Percentiles rank a stretch among this genome's conserved stretches.
phyloP scores from a whole-genome alignment of 1,140 invertebrate species.

The Drosophila setifemur region DNA sequence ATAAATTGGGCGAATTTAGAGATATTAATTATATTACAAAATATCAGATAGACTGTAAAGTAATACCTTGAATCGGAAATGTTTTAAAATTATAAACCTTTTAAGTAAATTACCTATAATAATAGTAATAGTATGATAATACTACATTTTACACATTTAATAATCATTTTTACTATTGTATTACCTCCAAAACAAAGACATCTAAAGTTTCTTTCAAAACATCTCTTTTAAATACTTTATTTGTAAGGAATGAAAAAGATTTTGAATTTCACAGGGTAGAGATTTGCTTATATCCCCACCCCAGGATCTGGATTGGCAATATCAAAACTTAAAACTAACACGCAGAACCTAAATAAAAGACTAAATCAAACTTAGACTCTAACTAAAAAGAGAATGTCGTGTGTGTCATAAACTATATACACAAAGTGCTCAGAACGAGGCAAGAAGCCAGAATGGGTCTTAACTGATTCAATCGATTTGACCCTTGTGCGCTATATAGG shows the following conservation, averaged over 20 bases:
- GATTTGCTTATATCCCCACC: too few relatives aligned
- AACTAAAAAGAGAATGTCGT: constrained; percentile 53
- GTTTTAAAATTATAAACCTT: too few relatives aligned
- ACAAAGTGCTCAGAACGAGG: constrained; percentile 32
- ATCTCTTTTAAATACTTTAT: constrained; percentile 20
- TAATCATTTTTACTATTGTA: too few relatives aligned
- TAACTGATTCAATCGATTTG: constrained; percentile 74
- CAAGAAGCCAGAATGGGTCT: not conserved
- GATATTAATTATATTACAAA: too few relatives aligned
- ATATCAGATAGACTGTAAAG: too few relatives aligned
- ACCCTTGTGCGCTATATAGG: constrained; percentile 79
- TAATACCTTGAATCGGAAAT: too few relatives aligned
- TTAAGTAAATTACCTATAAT: too few relatives aligned
- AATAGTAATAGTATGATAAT: too few relatives aligned
- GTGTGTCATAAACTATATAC: constrained; percentile 52
- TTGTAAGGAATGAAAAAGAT: not conserved
- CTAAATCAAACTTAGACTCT: constrained; percentile 36
- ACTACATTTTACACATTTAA: not conserved
- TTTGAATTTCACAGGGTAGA: constrained; percentile 4
- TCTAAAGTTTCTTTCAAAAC: not conserved
- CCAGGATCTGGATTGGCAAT: constrained; percentile 15
- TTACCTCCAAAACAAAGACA: too few relatives aligned
- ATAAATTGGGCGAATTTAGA: too few relatives aligned
- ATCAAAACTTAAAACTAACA: constrained; percentile 23
- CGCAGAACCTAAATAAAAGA: constrained; percentile 37